Conservation (phyloP, 2,113 vertebrate species). For the Ictalurus punctatus region DNA sequence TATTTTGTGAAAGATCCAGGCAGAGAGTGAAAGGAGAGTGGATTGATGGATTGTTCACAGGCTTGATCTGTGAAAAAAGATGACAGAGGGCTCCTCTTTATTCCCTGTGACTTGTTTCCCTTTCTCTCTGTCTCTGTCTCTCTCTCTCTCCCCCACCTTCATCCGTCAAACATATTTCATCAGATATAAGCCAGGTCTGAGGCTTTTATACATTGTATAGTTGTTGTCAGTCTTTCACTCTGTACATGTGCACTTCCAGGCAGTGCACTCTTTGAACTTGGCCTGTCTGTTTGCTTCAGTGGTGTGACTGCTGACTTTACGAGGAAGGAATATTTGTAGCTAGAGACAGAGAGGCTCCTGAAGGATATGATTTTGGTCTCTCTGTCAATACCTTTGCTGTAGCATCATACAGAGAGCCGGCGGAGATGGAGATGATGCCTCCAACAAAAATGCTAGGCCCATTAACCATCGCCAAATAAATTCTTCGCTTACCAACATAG, state of each 20-base stretch:
- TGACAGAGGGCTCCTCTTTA: slow-evolving; percentile 54
- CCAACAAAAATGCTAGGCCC: slow-evolving; percentile 69
- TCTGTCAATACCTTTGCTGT: slow-evolving; percentile 61
- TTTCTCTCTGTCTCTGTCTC: not conserved
- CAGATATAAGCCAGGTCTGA: slow-evolving; percentile 50
- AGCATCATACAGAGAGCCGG: slow-evolving; percentile 59
- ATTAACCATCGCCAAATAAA: slow-evolving; percentile 41
- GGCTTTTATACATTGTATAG: slow-evolving; percentile 56
- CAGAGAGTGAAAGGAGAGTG: slow-evolving; percentile 16
- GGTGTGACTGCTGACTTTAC: slow-evolving; percentile 53
- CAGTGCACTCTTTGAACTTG: slow-evolving; percentile 57
- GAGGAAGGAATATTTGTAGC: slow-evolving; percentile 56
- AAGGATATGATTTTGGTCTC: slow-evolving; percentile 64
- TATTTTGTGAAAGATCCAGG: slow-evolving; percentile 66
- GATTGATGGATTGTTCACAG: slow-evolving; percentile 46
- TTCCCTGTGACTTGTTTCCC: slow-evolving; percentile 45
- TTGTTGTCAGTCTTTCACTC: slow-evolving; percentile 52
- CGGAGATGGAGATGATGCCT: slow-evolving; percentile 48
- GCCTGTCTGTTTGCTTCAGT: slow-evolving; percentile 34
- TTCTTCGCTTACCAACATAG: slow-evolving; percentile 63
- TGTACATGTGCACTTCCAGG: slow-evolving; percentile 29
- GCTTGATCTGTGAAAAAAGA: slow-evolving; percentile 38
- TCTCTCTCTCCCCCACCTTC: not conserved
- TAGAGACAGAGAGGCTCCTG: slow-evolving; percentile 63
- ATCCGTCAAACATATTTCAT: slow-evolving; percentile 34